Percentiles rank a stretch among this genome's conserved stretches.
phyloP scores from a whole-genome alignment of 2,797 vertebrate species.

The Neomorphus geoffroyi region DNA sequence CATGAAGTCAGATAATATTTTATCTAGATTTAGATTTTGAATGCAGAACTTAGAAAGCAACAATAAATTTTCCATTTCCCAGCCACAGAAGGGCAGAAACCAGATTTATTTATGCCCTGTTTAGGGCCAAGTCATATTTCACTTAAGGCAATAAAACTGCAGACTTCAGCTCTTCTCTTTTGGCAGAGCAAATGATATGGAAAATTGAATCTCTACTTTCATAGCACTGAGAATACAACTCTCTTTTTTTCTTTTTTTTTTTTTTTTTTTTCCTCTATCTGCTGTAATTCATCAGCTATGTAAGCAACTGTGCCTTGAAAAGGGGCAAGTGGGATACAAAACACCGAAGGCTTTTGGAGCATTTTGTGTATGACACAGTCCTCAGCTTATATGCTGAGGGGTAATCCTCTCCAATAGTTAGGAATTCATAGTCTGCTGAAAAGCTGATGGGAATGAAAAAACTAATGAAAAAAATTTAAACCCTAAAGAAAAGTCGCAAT shows the following conservation, averaged over 20 bases:
- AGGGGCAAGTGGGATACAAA: neutral
- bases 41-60: slow-evolving; percentile 14
- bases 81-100: neutral
- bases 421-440: neutral
- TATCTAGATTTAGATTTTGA: slow-evolving; percentile 18
- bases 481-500: neutral
- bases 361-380: neutral
- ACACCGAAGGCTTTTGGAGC: neutral
- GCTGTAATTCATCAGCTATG: neutral
- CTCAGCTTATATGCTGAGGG: neutral
- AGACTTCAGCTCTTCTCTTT: slow-evolving; percentile 24
- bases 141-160: slow-evolving; percentile 17
- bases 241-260: neutral
- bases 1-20: neutral
- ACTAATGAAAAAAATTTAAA: neutral
- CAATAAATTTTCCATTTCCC: slow-evolving; percentile 25
- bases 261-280: neutral
- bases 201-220: slow-evolving; percentile 33
- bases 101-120: slow-evolving; percentile 31
- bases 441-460: neutral
- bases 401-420: neutral
- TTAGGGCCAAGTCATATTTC: slow-evolving; percentile 32
- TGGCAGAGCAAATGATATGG: slow-evolving; percentile 6
- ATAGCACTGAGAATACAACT: neutral
- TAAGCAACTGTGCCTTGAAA: neutral